Evolutionary conservation across 1,140 invertebrate species (phyloP).

Genomic region (Bacillus rossius): DNA sequence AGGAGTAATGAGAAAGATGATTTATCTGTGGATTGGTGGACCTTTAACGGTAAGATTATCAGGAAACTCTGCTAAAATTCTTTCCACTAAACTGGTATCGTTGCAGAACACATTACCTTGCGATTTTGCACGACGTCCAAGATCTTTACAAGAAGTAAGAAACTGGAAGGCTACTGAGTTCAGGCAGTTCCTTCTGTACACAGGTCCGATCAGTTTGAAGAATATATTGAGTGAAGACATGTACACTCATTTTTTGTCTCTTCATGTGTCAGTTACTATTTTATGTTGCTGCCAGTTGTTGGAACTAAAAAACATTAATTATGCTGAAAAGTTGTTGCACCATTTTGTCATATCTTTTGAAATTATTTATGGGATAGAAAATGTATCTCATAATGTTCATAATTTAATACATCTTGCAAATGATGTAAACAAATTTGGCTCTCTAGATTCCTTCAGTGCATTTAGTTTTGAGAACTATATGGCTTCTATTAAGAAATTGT

Average conservation of each 20-base stretch:
- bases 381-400: constrained; percentile 20
- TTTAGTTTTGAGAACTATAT: constrained; percentile 25
- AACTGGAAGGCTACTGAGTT: constrained; percentile 22
- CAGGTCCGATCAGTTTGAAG: constrained; percentile 13
- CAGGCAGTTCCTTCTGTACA: constrained; percentile 20
- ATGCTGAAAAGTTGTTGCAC: constrained; percentile 15
- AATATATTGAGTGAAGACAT: constrained; percentile 3
- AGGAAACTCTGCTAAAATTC: no score
- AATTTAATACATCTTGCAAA: constrained; percentile 15
- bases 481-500: constrained; percentile 10
- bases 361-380: constrained; percentile 14
- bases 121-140: neutral
- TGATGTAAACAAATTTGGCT: constrained; percentile 18
- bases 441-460: constrained; percentile 18
- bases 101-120: no score
- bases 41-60: no score
- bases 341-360: constrained; percentile 20
- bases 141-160: constrained; percentile 14
- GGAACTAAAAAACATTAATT: constrained; percentile 5
- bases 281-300: neutral
- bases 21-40: no score
- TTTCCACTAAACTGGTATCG: no score
- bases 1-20: no score
- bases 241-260: constrained; percentile 10
- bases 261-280: constrained; percentile 12